These are phyloP conservation scores for Macquaria ambigua DNA, from an alignment of 2,113 vertebrate species.

Conservation along the genomic window DNA sequence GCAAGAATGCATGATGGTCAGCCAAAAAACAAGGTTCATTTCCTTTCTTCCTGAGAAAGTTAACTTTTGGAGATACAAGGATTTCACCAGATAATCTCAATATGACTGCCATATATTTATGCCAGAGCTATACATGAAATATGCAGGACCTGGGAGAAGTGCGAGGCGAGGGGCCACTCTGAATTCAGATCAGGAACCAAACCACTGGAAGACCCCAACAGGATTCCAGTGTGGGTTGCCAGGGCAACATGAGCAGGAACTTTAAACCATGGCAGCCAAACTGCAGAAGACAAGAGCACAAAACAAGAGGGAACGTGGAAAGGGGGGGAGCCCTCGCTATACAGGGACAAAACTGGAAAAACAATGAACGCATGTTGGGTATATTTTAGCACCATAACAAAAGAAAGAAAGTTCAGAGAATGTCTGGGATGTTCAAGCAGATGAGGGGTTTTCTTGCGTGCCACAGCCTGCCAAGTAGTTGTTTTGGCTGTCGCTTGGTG, in stretches of 20 bases:
- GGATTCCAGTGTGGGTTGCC: constrained; percentile 68
- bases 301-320: not conserved
- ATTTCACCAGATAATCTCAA: constrained; percentile 6
- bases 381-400: constrained; percentile 42
- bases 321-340: constrained; percentile 8
- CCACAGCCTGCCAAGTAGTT: constrained; percentile 32
- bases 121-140: constrained; percentile 51
- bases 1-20: too few species aligned
- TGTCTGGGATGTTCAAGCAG: constrained; percentile 37
- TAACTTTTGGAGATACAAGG: not conserved
- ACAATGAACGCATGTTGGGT: constrained; percentile 49
- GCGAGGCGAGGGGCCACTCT: constrained; percentile 42
- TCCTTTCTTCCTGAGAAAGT: constrained; percentile 9
- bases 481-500: constrained; percentile 45
- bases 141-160: constrained; percentile 49
- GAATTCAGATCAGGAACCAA: constrained; percentile 66
- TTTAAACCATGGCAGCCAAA: constrained; percentile 62
- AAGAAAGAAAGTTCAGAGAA: constrained; percentile 37
- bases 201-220: constrained; percentile 73
- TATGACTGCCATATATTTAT: constrained; percentile 28
- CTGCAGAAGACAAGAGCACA: constrained; percentile 18
- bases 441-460: constrained; percentile 36
- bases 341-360: constrained; percentile 44
- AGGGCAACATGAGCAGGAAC: constrained; percentile 68
- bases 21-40: not conserved